Evolutionary conservation across 2,888 invertebrate genomes (phyloP), one percentile per base, ranked within the genome.

Genomic region (Prostheceraeus crozeri): DNA sequence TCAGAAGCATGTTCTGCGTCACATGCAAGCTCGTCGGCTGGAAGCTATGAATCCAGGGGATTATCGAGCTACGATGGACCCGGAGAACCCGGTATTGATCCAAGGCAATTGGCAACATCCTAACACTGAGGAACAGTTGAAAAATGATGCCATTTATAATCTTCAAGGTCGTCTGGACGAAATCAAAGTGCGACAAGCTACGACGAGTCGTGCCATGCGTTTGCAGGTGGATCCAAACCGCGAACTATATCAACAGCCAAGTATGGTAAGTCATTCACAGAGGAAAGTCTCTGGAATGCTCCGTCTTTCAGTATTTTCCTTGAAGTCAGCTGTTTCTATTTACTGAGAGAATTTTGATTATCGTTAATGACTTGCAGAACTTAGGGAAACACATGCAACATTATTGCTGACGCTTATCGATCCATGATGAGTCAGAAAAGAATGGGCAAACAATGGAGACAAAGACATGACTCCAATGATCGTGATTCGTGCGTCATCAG

Each of bases 51-150:
- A 67, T 30, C 72, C 73, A 3, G 74, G 73, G 3, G 67, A 70
- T 58, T 73, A 70, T 62, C 63, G 64, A 33, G 64, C 71, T 6
- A 74, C 74, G 1, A 67, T 69, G 54, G 70, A 71, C 65, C 68
- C 70, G 14, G 61, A 65, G 14, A 68, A 70, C 45, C 76, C 75
- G 0, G 74, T 76, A 4, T 65, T 74, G 3, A 68, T 71, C n/a
- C 70, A 73, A 59, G 73, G 73, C 16, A 68, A 72, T 62, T 76
- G 76, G 76, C 70, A 73, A 58, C 70, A 74, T 31, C 67, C 68
- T 0, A 69, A 73, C 10, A 64, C 68, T n/a, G 69, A 69, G 28
- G 76, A 76, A 63, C 68, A 69, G 57, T 62, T 68, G 57, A 73
- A 72, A 62, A 71, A 74, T 60, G 68, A 72, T 56, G 67, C 67